Evolutionary conservation across 2,888 invertebrate genomes (phyloP).

Genomic region (Sarcophaga carnaria): DNA sequence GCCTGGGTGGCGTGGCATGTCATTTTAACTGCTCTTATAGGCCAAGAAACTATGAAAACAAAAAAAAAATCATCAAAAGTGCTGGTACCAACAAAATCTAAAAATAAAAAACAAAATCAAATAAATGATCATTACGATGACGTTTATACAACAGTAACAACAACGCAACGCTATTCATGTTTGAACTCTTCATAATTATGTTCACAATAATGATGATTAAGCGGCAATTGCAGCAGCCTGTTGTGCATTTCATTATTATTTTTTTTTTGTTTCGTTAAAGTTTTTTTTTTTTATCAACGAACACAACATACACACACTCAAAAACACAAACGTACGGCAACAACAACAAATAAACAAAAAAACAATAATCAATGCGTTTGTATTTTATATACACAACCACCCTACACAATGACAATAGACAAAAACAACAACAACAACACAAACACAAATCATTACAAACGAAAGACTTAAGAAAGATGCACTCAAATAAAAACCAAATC

Average conservation of each 20-base stretch:
- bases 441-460: constrained; percentile 40
- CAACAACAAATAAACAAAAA: constrained; percentile 43
- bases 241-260: constrained; percentile 78
- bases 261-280: neutral
- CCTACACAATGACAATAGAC: constrained; percentile 4
- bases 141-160: neutral
- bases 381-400: constrained; percentile 76
- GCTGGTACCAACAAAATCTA: constrained; percentile 49
- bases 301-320: constrained; percentile 15
- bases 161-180: neutral
- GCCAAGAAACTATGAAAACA: constrained; percentile 32
- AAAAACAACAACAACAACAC: constrained; percentile 17
- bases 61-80: constrained; percentile 47
- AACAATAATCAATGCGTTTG: constrained; percentile 71
- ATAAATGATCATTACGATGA: constrained; percentile 16
- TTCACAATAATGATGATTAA: constrained; percentile 32
- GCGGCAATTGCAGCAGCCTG: constrained; percentile 74
- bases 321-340: constrained; percentile 39
- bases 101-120: neutral
- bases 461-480: constrained; percentile 22
- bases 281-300: constrained; percentile 71
- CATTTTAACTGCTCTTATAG: constrained; percentile 67
- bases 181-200: neutral
- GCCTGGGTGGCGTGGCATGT: constrained; percentile 72
- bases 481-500: constrained; percentile 39